Base-by-base conservation (phyloP, 2,797 vertebrate genomes). In the Mycteria americana region DNA sequence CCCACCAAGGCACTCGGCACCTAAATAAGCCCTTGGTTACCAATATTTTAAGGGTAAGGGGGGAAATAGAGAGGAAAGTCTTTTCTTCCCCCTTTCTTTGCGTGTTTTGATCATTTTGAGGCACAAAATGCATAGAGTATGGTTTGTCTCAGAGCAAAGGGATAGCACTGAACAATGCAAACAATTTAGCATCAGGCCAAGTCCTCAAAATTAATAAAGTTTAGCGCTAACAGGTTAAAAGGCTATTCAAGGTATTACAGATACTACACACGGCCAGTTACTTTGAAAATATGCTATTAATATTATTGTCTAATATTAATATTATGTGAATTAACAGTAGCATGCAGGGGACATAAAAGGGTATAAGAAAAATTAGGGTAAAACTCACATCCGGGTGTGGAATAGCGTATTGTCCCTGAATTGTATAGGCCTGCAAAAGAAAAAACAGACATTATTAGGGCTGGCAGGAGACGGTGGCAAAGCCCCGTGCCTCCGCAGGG, bases 401-500 rank as follows among this genome's bases (percentile, higher is more conserved):
- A 98, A 99, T 99, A 98, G 99, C 99, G 16, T 99, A 99, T 96
- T 99, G 99, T 99, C 99, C 99, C 99, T 99, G 99, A 99, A 99
- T 99, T 95, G 99, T 99, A 98, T 99, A 99, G 98, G 99, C 99
- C 99, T 99, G 98, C 33, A 97, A 97, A 91, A 95, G 88, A 96
- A 96, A 97, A 85, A 95, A 70, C 92, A 95, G 95, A 89, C 1
- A 12, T 56, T 9, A 64, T 93, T 76, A 97, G 93, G 43, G 51
- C 27, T 48, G 6, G n/a, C 18, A 57, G 43, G 3, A 25, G 59
- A 19, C 0, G 1, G 30, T 2, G 2, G 33, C 39, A 65, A 89
- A 83, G 31, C 39, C 76, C 69, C 43, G 4, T 21, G n/a, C 18
- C 45, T 72, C 75, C 3, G 1, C 39, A 18, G 18, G 25, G 39